phyloP scores from a whole-genome alignment of 2,797 vertebrate genomes.

The Sternarchorhynchus goeldii region DNA sequence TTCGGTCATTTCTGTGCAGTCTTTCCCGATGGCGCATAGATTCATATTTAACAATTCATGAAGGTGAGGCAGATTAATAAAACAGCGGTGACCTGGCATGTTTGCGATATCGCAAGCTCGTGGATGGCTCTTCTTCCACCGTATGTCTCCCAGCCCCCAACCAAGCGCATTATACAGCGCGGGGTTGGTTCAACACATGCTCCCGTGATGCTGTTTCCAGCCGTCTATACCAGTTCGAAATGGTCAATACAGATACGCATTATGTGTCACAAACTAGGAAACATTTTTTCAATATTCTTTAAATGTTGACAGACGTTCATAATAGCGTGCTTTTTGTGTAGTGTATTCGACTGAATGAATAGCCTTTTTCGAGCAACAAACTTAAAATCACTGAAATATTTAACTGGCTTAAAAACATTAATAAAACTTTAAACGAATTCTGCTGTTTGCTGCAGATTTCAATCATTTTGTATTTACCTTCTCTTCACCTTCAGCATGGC shows the following conservation, averaged over 20 bases:
- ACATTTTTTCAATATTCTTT: too few species aligned
- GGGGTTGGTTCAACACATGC: neutral
- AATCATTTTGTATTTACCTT: neutral
- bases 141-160: neutral
- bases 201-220: neutral
- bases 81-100: conserved; percentile 32
- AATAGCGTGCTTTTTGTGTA: too few species aligned
- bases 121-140: conserved; percentile 9
- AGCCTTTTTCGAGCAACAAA: neutral
- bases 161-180: neutral
- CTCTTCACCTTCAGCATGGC: neutral
- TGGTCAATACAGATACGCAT: neutral
- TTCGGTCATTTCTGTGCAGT: neutral
- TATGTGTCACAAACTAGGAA: too few species aligned
- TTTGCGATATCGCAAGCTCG: neutral
- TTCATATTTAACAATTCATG: conserved; percentile 10
- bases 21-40: conserved; percentile 2
- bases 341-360: too few species aligned
- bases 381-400: neutral
- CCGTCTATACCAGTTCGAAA: neutral
- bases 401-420: too few species aligned
- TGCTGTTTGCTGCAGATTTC: neutral
- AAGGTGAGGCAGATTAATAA: conserved; percentile 5
- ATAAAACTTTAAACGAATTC: neutral
- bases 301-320: too few species aligned